Conservation (phyloP, 2,797 vertebrate species). For the Mus caroli region DNA sequence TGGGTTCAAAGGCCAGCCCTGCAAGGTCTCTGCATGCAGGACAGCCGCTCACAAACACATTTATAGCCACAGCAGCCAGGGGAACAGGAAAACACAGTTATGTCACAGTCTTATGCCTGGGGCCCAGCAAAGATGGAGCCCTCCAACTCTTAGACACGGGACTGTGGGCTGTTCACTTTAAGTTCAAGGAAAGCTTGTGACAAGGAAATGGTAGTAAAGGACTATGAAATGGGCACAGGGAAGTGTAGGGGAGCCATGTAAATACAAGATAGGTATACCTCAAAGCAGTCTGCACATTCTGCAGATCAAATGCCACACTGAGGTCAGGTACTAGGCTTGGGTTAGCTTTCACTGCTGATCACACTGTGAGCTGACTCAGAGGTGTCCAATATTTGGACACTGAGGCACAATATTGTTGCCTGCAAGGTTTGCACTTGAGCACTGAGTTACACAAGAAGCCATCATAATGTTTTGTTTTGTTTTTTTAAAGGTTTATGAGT, state of each 20-base stretch:
- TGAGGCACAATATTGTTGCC: background rate
- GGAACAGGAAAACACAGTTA: background rate
- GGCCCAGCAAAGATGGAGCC: background rate
- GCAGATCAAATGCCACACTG: background rate
- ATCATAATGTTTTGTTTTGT: background rate
- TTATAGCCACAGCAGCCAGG: background rate
- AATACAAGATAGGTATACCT: background rate
- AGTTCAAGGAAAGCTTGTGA: background rate
- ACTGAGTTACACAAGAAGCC: background rate
- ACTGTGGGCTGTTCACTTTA: background rate
- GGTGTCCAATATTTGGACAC: background rate
- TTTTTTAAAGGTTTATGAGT: background rate
- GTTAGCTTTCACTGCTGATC: background rate
- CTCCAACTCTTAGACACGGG: background rate
- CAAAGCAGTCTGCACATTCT: background rate
- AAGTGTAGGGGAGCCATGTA: background rate
- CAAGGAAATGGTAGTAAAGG: background rate
- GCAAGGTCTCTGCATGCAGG: background rate
- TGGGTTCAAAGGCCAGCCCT: conserved; percentile 1
- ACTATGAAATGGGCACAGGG: background rate
- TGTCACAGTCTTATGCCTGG: background rate
- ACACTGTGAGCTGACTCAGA: background rate
- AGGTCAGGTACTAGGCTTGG: background rate
- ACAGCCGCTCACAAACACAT: background rate
- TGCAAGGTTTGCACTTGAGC: background rate